Conservation (phyloP, 2,113 vertebrate species). For the Hemiprocne comata region DNA sequence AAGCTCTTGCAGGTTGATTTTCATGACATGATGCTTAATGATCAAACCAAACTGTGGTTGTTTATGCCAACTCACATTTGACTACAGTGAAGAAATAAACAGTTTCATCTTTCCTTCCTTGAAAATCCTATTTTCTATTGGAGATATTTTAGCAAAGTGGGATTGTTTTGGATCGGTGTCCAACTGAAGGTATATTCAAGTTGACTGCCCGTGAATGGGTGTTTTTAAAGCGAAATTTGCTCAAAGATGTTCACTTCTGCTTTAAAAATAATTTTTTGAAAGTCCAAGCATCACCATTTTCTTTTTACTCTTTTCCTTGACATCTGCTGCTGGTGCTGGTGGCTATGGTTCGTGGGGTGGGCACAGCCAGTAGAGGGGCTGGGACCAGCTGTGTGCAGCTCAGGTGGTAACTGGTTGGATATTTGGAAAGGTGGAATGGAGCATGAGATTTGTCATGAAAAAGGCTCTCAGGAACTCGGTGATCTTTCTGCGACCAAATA, state of each 20-base stretch:
- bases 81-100: constrained; percentile 24
- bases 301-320: background rate
- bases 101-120: background rate
- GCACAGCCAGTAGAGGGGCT: background rate
- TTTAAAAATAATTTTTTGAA: background rate
- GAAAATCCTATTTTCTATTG: background rate
- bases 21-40: constrained; percentile 45
- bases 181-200: background rate
- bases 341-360: accelerated
- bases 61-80: constrained; percentile 52
- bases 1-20: constrained; percentile 43
- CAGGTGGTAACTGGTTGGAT: background rate
- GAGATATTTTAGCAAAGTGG: background rate
- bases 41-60: constrained; percentile 53
- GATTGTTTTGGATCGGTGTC: background rate
- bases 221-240: background rate
- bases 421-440: background rate
- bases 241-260: background rate
- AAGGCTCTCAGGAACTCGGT: background rate
- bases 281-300: background rate
- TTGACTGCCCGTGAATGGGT: background rate
- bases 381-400: background rate
- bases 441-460: background rate
- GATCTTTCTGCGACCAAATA: background rate
- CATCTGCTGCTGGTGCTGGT: background rate